Evolutionary conservation across 2,113 vertebrate species (phyloP), one percentile per base, ranked within the genome.

Genomic region (Antigone vipio): DNA sequence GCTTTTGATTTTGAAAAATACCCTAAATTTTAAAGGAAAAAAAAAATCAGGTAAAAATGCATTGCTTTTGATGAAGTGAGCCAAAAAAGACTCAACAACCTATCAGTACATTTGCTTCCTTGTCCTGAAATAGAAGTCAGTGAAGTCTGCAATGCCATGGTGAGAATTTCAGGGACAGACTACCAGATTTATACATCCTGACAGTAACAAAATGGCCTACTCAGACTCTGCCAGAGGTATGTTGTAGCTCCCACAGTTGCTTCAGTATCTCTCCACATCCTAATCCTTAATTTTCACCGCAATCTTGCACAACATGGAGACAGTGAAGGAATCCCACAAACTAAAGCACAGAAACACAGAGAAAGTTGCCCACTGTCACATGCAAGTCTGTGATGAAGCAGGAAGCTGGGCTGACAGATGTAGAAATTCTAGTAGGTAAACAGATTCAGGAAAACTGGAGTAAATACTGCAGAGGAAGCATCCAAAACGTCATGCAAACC

Each of bases 1-100:
- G 96, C 99, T 99, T 98, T 99, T 99, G 96, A 99, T 99, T 98
- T 98, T 99, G 95, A 98, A 98, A 98, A 99, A 99, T 45, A 99
- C 98, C 96, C 99, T 99, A 72, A 44, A 86, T 77, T 84, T n/a
- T 85, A 74, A 95, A 83, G 35, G 38, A 73, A 42, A 59, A 85
- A 75, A 81, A 78, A 62, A 40, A n/a, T 35, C 55, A 92, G 69
- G 87, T 91, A 89, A 93, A 95, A 96, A 93, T 32, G 84, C 87
- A 82, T 85, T 68, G 49, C 89, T 91, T 97, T 89, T 75, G 84
- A 93, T 93, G 34, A 89, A 95, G 69, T 23, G 84, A 96, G 89
- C 89, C 89, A 96, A 97, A 95, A 95, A 95, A 96, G 49, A 72
- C 85, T 94, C 85, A 94, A 90, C 89, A 93, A 73, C 82, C 82